phyloP scores from a whole-genome alignment of 1,140 invertebrate genomes.

The Nephotettix cincticeps region DNA sequence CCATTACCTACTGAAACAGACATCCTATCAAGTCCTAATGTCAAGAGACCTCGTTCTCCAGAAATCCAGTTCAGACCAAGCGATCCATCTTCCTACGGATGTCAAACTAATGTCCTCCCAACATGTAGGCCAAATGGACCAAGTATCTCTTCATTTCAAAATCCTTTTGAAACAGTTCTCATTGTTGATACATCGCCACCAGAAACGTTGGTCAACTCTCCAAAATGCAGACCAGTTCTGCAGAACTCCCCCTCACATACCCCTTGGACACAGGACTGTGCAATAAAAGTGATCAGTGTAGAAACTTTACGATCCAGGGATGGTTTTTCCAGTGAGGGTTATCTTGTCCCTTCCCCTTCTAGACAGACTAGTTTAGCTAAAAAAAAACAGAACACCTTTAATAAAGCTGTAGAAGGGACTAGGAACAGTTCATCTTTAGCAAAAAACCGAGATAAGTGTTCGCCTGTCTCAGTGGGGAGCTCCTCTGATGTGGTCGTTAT shows the following conservation, averaged over 20 bases:
- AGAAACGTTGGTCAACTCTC: not conserved
- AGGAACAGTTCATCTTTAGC: no score
- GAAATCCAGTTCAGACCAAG: not conserved
- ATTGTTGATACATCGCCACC: not conserved
- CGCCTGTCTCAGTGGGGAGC: not conserved
- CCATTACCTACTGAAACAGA: no score
- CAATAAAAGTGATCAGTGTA: not conserved
- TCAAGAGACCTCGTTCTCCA: no score
- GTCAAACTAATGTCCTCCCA: not conserved
- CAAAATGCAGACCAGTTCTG: not conserved
- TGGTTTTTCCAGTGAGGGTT: not conserved
- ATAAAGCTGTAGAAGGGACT: not conserved
- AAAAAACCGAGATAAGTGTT: not conserved
- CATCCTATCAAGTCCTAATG: no score
- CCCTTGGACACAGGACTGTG: not conserved
- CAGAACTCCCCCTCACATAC: not conserved
- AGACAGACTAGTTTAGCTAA: not conserved
- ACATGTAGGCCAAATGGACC: not conserved
- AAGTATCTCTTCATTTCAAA: not conserved
- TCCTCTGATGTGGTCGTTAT: not conserved
- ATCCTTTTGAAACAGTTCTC: not conserved
- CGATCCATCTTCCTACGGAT: constrained; percentile 3
- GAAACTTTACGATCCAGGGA: not conserved
- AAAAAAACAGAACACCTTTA: not conserved
- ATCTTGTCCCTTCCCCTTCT: not conserved